phyloP scores from a whole-genome alignment of 1,140 invertebrate species.

The Nautilus pompilius region DNA sequence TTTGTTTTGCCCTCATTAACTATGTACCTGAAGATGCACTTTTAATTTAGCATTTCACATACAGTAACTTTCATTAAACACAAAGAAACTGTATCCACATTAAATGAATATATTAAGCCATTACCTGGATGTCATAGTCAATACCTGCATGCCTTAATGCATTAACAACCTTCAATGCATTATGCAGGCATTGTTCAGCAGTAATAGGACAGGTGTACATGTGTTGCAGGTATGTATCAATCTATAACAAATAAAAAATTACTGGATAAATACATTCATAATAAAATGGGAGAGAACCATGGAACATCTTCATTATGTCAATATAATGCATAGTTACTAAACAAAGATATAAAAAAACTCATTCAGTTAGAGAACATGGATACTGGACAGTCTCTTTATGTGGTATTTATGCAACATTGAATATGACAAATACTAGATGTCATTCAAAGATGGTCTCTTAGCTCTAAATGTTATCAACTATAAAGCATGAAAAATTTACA shows the following conservation, averaged over 20 bases:
- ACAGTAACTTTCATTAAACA: background rate
- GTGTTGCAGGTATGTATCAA: constrained; percentile 43
- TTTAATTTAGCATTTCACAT: too few relatives aligned
- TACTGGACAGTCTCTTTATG: too few relatives aligned
- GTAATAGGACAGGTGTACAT: constrained; percentile 52
- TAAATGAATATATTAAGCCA: background rate
- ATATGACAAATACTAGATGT: too few relatives aligned
- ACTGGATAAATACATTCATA: constrained; percentile 3
- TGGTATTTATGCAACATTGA: too few relatives aligned
- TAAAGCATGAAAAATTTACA: too few relatives aligned
- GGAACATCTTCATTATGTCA: background rate
- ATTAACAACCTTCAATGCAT: constrained; percentile 51
- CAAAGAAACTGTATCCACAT: too few relatives aligned
- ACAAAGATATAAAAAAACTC: background rate
- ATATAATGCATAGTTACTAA: background rate
- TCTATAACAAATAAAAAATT: constrained; percentile 25
- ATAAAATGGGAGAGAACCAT: background rate
- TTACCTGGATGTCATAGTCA: constrained; percentile 54
- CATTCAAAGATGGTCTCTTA: too few relatives aligned
- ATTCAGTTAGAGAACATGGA: background rate
- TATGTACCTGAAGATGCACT: too few relatives aligned
- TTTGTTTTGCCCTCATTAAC: background rate
- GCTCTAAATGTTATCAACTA: too few relatives aligned
- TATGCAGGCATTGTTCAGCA: constrained; percentile 54
- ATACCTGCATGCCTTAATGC: constrained; percentile 50